Conservation (phyloP, 2,113 vertebrate genomes). For the Anarhynchus alexandrinus region DNA sequence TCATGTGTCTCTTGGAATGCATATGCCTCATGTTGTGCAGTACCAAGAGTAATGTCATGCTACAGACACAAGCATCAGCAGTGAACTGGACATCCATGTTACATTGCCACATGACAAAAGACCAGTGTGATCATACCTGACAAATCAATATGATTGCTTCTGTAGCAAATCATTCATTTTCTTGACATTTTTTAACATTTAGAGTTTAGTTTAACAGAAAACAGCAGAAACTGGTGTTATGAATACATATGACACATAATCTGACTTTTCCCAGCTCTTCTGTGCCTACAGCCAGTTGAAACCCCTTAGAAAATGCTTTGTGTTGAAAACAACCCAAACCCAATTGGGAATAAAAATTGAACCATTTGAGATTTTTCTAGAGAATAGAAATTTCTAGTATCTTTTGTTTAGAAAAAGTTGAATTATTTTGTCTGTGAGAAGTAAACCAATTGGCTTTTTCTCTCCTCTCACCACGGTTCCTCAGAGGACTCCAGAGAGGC, state of each 20-base stretch:
- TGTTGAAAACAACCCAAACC: background rate
- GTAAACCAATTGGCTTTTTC: background rate
- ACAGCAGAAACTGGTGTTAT: background rate
- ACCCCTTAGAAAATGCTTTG: background rate
- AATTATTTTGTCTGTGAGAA: background rate
- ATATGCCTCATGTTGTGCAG: accelerated
- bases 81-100: background rate
- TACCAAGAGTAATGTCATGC: background rate
- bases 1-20: background rate
- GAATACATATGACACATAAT: background rate
- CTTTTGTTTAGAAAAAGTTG: background rate
- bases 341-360: background rate
- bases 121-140: background rate
- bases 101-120: background rate
- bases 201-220: background rate
- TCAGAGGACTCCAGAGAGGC: background rate
- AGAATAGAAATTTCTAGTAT: background rate
- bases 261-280: background rate
- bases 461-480: background rate
- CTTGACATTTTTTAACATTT: background rate
- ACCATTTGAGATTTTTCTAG: background rate
- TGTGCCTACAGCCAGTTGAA: background rate
- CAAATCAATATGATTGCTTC: background rate
- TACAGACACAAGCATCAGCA: background rate
- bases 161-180: background rate